Percentiles rank a stretch among this genome's conserved stretches.
Evolutionary conservation across 2,888 invertebrate species (phyloP).

Genomic region (Pyrocoelia pectoralis): DNA sequence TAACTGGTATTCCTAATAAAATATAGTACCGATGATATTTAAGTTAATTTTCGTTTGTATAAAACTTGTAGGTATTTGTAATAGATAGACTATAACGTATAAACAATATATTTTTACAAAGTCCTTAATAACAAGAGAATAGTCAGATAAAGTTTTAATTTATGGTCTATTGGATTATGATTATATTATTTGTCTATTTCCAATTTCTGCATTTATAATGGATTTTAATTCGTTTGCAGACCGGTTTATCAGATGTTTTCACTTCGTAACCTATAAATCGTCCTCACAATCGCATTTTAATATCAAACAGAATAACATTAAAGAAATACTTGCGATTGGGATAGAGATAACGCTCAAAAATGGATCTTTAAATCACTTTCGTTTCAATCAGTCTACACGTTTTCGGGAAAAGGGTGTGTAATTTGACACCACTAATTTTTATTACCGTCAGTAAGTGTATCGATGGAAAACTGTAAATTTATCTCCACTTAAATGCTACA

Average conservation of each 20-base stretch:
- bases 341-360: constrained; percentile 11
- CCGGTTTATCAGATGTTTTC: constrained; percentile 31
- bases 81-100: neutral
- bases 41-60: neutral
- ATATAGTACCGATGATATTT: neutral
- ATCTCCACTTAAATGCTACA: too few species aligned
- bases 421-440: neutral
- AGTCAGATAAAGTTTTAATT: constrained; percentile 21
- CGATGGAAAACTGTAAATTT: constrained; percentile 1
- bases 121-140: constrained; percentile 9
- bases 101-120: neutral
- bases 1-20: too few species aligned
- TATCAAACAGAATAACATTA: constrained; percentile 21
- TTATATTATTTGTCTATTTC: constrained; percentile 29
- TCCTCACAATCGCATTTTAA: constrained; percentile 25
- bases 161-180: constrained; percentile 20
- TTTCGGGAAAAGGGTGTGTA: neutral
- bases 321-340: constrained; percentile 18
- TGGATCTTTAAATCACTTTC: constrained; percentile 10
- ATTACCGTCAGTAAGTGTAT: neutral
- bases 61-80: constrained; percentile 6
- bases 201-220: constrained; percentile 23
- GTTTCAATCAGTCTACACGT: constrained; percentile 10
- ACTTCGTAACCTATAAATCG: constrained; percentile 27
- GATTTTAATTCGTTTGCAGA: constrained; percentile 17